Evolutionary conservation across 2,113 vertebrate species (phyloP), one percentile per base, ranked within the genome.

Genomic region (Carassius gibelio): DNA sequence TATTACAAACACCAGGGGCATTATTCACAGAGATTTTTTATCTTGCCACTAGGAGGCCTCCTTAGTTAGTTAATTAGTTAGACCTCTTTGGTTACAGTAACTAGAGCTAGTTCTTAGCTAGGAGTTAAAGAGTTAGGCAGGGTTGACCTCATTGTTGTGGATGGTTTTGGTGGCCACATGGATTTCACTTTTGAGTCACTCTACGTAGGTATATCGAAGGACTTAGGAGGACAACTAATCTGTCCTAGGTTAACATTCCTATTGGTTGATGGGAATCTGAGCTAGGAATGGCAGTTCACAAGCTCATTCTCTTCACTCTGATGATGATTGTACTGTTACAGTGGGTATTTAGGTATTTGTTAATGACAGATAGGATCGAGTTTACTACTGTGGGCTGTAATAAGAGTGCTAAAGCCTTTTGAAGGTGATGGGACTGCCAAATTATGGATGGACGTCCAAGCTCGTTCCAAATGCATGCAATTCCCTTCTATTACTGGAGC

Each of bases 361-460:
- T 38, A 74, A 57, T 62, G 75, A 59, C 55, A 13, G 13, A 10
- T 23, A 45, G 57, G 74, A 81, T 88, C 68, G 59, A 50, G 75
- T 88, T 86, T 50, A 74, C 71, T 48, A 88, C 84, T 84, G 68
- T 57, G 83, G 75, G 84, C 69, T 88, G 84, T 86, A 86, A 80
- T 84, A 36, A 50, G 84, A 85, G 26, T n/a, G 13, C 45, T 64
- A 23, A 71, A 19, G 34, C 50, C 66, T 10, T 38, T 34, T 55
- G 14, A 38, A 26, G 62, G 26, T 82, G 36, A 30, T 82, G 74
- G 38, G n/a, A 11, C 75, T 19, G 75, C 50, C 69, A 55, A 85
- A 21, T 42, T 82, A 61, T 78, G 75, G 17, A 36, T 83, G 59
- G 38, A 62, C 14, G 8, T 68, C 21, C 55, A 55, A n/a, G 30